Evolutionary conservation across 2,888 invertebrate genomes (phyloP).

Genomic region (Polylopha cassiicola): DNA sequence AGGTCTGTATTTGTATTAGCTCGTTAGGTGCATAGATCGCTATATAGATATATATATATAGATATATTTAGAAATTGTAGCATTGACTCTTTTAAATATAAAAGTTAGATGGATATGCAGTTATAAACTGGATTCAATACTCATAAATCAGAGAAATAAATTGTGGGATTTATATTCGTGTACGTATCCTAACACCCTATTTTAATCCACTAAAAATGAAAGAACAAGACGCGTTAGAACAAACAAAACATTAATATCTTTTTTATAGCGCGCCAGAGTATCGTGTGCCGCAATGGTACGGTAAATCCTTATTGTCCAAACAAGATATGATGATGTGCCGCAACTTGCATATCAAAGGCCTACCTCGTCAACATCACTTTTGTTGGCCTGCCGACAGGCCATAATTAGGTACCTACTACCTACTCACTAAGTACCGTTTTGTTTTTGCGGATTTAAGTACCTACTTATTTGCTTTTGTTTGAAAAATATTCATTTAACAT

Average conservation of each 20-base stretch:
- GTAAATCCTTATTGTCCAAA: conserved; percentile 18
- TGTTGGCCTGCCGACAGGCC: no score
- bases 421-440: no score
- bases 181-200: conserved; percentile 12
- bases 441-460: no score
- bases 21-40: no score
- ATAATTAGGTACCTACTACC: no score
- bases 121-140: conserved; percentile 13
- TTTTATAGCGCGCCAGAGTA: conserved; percentile 8
- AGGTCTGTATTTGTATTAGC: no score
- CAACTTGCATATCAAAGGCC: conserved; percentile 8
- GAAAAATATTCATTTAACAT: no score
- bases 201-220: conserved; percentile 19
- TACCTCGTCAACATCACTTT: conserved; percentile 8
- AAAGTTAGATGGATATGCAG: neutral
- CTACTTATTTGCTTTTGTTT: no score
- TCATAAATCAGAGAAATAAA: conserved; percentile 20
- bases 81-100: conserved; percentile 9
- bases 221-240: conserved; percentile 16
- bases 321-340: conserved; percentile 8
- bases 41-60: no score
- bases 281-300: conserved; percentile 3
- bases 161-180: conserved; percentile 17
- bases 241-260: conserved; percentile 21
- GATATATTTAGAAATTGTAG: no score